Evolutionary conservation across 1,140 invertebrate genomes (phyloP).

Genomic region (Paraescarpia echinospica): DNA sequence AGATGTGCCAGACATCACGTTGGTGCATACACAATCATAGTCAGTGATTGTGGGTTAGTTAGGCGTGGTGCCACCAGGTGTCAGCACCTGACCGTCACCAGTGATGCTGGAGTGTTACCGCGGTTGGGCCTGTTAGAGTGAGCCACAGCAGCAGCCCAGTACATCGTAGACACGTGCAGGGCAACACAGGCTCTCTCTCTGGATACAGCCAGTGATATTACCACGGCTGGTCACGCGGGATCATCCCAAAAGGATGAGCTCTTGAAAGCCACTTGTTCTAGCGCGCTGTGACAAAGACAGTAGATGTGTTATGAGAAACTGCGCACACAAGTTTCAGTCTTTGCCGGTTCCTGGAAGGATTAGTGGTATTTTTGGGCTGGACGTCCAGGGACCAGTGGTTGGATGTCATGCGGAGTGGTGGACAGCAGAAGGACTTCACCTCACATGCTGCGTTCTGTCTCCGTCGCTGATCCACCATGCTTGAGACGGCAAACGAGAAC

Average conservation of each 20-base stretch:
- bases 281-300: neutral
- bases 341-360: neutral
- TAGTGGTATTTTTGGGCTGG: neutral
- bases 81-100: neutral
- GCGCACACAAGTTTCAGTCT: neutral
- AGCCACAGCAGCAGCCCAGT: neutral
- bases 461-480: neutral
- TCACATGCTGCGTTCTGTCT: neutral
- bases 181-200: neutral
- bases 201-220: neutral
- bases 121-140: neutral
- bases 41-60: neutral
- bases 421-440: neutral
- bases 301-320: neutral
- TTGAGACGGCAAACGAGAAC: neutral
- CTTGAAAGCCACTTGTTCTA: neutral
- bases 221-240: neutral
- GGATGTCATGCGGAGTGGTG: neutral
- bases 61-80: neutral
- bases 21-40: neutral
- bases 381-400: neutral
- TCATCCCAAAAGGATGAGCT: neutral
- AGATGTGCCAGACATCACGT: neutral
- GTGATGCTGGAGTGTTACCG: neutral
- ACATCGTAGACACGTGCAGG: neutral